Evolutionary conservation across 53 echinoderm and acorn worm species (phyloP).

Genomic region (Echinometra lucunter): DNA sequence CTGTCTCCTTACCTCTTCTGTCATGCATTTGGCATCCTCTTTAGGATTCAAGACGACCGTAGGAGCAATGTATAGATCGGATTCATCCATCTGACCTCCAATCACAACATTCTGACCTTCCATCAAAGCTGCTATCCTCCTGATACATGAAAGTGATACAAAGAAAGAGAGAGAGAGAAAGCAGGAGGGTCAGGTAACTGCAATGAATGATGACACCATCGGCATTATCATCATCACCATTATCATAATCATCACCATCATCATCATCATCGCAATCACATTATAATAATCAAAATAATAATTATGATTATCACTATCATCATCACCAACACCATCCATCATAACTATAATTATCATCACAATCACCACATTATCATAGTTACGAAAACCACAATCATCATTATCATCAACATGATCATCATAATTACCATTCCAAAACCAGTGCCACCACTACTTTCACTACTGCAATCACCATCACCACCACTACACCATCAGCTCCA

Average conservation of each 20-base stretch:
- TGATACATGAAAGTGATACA: not conserved
- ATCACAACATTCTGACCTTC: conserved; percentile 72
- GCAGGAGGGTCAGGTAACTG: too few species aligned
- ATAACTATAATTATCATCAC: not conserved
- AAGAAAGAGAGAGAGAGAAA: not conserved
- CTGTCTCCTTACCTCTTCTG: conserved; percentile 54
- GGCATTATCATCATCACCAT: not conserved
- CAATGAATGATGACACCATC: too few species aligned
- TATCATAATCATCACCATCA: not conserved
- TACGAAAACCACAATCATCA: not conserved
- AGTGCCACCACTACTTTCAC: not conserved
- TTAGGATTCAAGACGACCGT: conserved; percentile 70
- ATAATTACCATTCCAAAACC: not conserved
- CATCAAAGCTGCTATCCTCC: conserved; percentile 74
- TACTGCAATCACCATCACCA: not conserved
- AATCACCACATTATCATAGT: not conserved
- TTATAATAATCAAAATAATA: not conserved
- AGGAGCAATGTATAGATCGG: conserved; percentile 83
- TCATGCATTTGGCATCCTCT: conserved; percentile 25
- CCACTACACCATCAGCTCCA: conserved; percentile 57
- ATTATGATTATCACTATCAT: not conserved
- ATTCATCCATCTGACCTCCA: conserved; percentile 77
- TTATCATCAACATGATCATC: too few species aligned
- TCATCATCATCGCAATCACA: not conserved
- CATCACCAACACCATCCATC: not conserved